Conservation (phyloP, 2,888 invertebrate species). For the Erebia ligea region DNA sequence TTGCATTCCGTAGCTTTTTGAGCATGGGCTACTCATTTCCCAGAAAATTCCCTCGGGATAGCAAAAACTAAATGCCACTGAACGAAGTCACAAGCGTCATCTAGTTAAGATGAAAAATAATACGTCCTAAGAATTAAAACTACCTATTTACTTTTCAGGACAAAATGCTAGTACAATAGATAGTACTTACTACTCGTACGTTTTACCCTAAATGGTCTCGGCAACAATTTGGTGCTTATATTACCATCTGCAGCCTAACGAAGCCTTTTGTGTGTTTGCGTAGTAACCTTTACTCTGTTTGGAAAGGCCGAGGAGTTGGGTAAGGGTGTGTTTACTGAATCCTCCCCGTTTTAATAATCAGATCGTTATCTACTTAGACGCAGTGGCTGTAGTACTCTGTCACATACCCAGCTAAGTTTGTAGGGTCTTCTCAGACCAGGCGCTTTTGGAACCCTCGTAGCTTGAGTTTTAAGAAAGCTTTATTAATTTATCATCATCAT, state of each 20-base stretch:
- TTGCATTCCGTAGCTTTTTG: too few species aligned
- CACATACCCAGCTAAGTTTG: neutral
- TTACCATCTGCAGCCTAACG: slow-evolving; percentile 9
- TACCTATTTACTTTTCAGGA: too few species aligned
- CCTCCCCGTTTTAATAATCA: slow-evolving; percentile 9
- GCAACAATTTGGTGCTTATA: slow-evolving; percentile 5
- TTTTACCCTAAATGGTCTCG: neutral
- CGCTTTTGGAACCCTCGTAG: too few species aligned
- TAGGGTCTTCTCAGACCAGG: neutral
- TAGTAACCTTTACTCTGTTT: slow-evolving; percentile 15
- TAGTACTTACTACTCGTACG: neutral
- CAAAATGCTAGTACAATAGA: neutral
- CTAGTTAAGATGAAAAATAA: too few species aligned
- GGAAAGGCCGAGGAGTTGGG: slow-evolving; percentile 5
- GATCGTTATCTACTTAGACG: neutral
- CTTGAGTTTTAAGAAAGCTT: too few species aligned
- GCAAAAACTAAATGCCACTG: too few species aligned
- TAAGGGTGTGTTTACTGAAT: neutral
- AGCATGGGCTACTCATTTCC: too few species aligned
- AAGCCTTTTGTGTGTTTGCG: slow-evolving; percentile 9
- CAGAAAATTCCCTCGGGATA: too few species aligned
- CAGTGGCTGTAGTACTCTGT: neutral
- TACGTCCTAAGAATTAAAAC: too few species aligned
- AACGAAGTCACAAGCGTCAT: too few species aligned
- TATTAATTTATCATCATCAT: too few species aligned